Percentiles rank a stretch among this genome's conserved stretches.
Conservation (phyloP, 2,888 invertebrate species). For the Amphipyra tragopoginis region DNA sequence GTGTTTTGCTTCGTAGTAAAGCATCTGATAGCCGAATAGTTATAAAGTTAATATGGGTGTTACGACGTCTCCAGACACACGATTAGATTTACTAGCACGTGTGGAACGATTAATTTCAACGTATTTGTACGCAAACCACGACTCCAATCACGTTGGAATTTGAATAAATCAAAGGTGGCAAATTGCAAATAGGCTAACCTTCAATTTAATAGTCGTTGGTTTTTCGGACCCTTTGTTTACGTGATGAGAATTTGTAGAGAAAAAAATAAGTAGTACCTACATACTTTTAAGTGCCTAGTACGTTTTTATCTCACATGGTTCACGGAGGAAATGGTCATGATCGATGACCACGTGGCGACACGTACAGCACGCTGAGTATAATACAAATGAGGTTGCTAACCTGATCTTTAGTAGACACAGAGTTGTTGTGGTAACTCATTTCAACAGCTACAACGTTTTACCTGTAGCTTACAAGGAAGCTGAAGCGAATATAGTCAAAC, state of each 20-base stretch:
- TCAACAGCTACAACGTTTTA: background rate
- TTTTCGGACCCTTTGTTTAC: conserved; percentile 49
- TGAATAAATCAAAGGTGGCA: conserved; percentile 58
- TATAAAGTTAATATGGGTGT: too few species aligned
- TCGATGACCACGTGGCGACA: conserved; percentile 10
- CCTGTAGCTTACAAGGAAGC: conserved; percentile 4
- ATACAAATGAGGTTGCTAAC: conserved; percentile 22
- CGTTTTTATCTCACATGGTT: conserved; percentile 11
- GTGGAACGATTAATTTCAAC: conserved; percentile 41
- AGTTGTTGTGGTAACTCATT: conserved; percentile 12
- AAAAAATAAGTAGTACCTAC: conserved; percentile 8
- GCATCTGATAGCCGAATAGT: too few species aligned
- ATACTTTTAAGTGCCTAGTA: conserved; percentile 8
- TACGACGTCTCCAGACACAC: conserved; percentile 17
- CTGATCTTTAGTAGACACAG: conserved; percentile 7
- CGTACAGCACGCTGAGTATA: conserved; percentile 2
- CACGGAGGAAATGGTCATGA: background rate
- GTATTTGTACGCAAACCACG: conserved; percentile 55
- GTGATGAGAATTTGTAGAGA: conserved; percentile 45
- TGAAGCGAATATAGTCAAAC: background rate
- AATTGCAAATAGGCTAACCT: conserved; percentile 57
- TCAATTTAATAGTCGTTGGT: conserved; percentile 41
- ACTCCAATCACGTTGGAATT: conserved; percentile 54
- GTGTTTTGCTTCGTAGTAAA: too few species aligned
- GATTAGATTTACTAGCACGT: conserved; percentile 45